Percentiles rank a stretch among this genome's conserved stretches.
These are phyloP conservation scores for Hermatobates lingyangjiaoensis DNA, from an alignment of 1,140 invertebrate species.

Conservation along the genomic window DNA sequence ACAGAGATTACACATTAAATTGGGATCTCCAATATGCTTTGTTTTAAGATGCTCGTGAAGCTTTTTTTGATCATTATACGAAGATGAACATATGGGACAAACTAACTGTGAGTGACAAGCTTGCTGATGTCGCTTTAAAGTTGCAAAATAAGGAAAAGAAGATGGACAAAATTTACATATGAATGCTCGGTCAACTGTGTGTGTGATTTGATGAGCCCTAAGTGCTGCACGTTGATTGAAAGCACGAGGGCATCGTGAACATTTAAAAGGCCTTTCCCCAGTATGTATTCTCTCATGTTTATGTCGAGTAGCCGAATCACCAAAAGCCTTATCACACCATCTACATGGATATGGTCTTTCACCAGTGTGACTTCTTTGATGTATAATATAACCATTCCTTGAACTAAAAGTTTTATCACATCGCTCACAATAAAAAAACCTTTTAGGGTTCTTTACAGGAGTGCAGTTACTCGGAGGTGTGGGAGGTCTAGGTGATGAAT, in stretches of 20 bases:
- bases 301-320: slow-evolving; percentile 30
- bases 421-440: slow-evolving; percentile 34
- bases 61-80: slow-evolving; percentile 5
- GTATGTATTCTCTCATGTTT: slow-evolving; percentile 35
- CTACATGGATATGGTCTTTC: slow-evolving; percentile 56
- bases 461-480: background rate
- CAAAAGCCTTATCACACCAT: slow-evolving; percentile 54
- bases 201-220: slow-evolving; percentile 16
- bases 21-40: slow-evolving; percentile 6
- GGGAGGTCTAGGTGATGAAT: background rate
- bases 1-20: slow-evolving; percentile 11
- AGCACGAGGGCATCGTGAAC: slow-evolving; percentile 34
- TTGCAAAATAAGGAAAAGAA: slow-evolving; percentile 14
- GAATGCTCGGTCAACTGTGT: slow-evolving; percentile 13
- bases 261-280: slow-evolving; percentile 34
- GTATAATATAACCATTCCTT: slow-evolving; percentile 48
- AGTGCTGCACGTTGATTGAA: slow-evolving; percentile 30
- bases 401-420: slow-evolving; percentile 30
- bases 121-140: slow-evolving; percentile 12
- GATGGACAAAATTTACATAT: slow-evolving; percentile 14
- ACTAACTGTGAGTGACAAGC: slow-evolving; percentile 11
- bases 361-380: slow-evolving; percentile 47
- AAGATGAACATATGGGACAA: slow-evolving; percentile 12
- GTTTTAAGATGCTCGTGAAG: slow-evolving; percentile 11
- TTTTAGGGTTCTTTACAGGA: slow-evolving; percentile 7